Conservation (phyloP, 2,113 vertebrate genomes). For the Indicator indicator region DNA sequence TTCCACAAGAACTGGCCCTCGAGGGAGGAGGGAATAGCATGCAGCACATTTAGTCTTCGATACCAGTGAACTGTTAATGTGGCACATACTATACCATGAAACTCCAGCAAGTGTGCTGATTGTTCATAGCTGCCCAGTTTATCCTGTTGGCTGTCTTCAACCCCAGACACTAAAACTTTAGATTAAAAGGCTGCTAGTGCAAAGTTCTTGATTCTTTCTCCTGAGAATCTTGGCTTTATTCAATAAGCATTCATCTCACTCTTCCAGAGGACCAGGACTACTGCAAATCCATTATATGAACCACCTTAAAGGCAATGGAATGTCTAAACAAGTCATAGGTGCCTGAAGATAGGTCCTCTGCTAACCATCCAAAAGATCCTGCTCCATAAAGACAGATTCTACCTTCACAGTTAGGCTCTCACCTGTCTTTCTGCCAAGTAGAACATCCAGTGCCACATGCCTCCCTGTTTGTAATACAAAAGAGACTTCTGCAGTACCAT, state of each 20-base stretch:
- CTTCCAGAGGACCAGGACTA: not conserved
- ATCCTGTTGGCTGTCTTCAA: not conserved
- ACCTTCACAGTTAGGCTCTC: too few relatives aligned
- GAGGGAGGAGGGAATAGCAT: not conserved
- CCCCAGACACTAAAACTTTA: not conserved
- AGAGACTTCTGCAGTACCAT: not conserved
- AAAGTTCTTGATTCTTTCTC: fast-evolving
- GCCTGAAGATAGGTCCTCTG: not conserved
- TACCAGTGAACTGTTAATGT: not conserved
- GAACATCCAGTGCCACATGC: not conserved
- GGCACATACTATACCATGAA: not conserved
- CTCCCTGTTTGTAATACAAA: not conserved
- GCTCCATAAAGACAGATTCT: not conserved
- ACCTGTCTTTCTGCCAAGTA: not conserved
- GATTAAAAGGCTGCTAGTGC: not conserved
- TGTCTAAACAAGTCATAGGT: not conserved
- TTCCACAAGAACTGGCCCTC: not conserved
- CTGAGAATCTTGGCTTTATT: not conserved
- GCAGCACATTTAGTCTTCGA: not conserved
- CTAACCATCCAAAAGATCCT: not conserved
- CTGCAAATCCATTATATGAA: not conserved
- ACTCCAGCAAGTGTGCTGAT: not conserved
- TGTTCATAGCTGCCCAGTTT: not conserved
- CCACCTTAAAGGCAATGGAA: not conserved
- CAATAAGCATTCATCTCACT: not conserved